A percentile compares a stretch with the other conserved stretches of the same genome.
Conservation (phyloP, 2,113 vertebrate genomes). For the Sapayoa aenigma region DNA sequence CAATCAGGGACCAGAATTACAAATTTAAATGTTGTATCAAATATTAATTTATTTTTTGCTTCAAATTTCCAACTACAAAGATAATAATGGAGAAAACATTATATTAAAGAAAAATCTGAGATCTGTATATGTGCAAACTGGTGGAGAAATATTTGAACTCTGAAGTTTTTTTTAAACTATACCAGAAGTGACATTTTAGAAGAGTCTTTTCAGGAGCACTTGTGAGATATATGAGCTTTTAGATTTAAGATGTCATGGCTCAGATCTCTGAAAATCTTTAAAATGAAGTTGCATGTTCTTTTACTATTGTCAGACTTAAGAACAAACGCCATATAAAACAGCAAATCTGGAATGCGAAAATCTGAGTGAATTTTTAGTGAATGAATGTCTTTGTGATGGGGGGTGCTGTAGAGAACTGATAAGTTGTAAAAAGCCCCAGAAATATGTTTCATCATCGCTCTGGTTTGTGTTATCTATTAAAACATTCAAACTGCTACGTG, state of each 20-base stretch:
- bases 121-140: not conserved
- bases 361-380: not conserved
- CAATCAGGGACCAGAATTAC: not conserved
- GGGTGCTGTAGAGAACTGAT: too few relatives aligned
- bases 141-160: not conserved
- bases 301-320: not conserved
- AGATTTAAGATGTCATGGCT: not conserved
- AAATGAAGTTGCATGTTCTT: not conserved
- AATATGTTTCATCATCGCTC: too few relatives aligned
- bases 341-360: not conserved
- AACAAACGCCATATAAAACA: not conserved
- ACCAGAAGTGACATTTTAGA: not conserved
- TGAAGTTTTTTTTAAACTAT: not conserved
- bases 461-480: too few relatives aligned
- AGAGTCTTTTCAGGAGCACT: not conserved
- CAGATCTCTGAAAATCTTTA: not conserved
- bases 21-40: not conserved
- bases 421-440: too few relatives aligned
- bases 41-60: not conserved
- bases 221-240: not conserved
- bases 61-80: not conserved
- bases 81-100: not conserved
- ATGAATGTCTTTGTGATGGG: not conserved
- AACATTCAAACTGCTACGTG: too few relatives aligned
- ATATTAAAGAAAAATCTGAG: not conserved